Base-by-base conservation (phyloP, 2,797 vertebrate genomes). In the Hafferia zeledoni region DNA sequence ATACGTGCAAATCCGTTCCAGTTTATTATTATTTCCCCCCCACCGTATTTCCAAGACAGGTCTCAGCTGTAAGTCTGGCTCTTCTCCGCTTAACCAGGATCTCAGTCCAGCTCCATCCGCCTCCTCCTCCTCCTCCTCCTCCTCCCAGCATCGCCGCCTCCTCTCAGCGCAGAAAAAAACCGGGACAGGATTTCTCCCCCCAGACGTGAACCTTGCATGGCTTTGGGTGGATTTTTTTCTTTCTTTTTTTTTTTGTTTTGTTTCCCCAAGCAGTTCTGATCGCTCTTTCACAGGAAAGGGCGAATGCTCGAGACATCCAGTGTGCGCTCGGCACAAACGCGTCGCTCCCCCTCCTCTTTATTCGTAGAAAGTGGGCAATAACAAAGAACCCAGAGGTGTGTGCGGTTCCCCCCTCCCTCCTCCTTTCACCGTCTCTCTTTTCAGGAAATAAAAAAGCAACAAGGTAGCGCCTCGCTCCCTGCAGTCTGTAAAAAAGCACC, bases 1-100 rank as follows among this genome's bases (percentile, higher is more conserved):
- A 72, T 97, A 97, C 98, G 99, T 99, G 99, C 99, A 99, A 99
- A 99, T 98, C 98, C 98, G 97, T 98, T 98, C 98, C 98, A 98
- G 98, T 98, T 98, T 91, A 84, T 94, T 92, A 94, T 94, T 93
- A 94, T 94, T 71, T 61, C 67, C 27, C 68, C 64, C 74, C 68
- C 95, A 89, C 59, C 47, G 68, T 83, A 71, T 64, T 97, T 98
- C 98, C 98, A 98, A 98, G 98, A 98, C 95, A 95, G 87, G 96
- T 97, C 94, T 95, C 95, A 93, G 65, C 70, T 24, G 28, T 84
- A 55, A 93, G 83, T 71, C 82, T 79, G 63, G 85, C 95, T 96
- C 90, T 92, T 93, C 95, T 92, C 84, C 82, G 12, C 97, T 95
- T 95, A 83, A 63, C 87, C 47, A 69, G 96, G 94, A 86, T 87